Conservation (phyloP, 2,888 invertebrate species). For the Caenorhabditis doughertyi region DNA sequence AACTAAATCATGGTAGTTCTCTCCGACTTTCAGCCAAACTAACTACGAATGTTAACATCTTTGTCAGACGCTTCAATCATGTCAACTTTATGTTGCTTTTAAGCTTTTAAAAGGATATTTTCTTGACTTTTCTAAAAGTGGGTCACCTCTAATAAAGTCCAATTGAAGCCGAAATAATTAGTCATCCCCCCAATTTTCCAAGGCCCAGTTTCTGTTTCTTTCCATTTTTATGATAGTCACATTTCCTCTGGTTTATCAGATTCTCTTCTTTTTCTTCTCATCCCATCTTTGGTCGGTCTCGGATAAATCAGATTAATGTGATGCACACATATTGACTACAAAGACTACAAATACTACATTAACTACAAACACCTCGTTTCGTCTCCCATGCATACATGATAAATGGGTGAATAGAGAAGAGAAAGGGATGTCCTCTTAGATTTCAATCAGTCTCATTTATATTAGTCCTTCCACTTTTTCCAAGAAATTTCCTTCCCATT, state of each 20-base stretch:
- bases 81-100: too few species aligned
- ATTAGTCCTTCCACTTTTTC: background rate
- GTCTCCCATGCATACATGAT: constrained; percentile 18
- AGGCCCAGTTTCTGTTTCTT: too few species aligned
- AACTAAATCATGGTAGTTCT: too few species aligned
- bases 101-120: too few species aligned
- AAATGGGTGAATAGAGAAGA: constrained; percentile 4
- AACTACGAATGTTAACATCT: too few species aligned
- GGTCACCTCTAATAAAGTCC: background rate
- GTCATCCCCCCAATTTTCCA: too few species aligned
- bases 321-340: constrained; percentile 21
- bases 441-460: constrained; percentile 19
- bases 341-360: constrained; percentile 42
- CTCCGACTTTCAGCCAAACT: too few species aligned
- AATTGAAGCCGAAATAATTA: background rate
- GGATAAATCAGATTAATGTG: constrained; percentile 1
- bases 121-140: background rate
- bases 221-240: constrained; percentile 17
- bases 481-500: background rate
- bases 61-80: too few species aligned
- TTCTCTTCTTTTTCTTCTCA: background rate
- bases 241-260: background rate
- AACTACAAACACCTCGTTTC: constrained; percentile 11
- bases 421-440: constrained; percentile 4
- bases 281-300: background rate